Evolutionary conservation across 2,113 vertebrate species (phyloP).

Genomic region (Osmerus eperlanus): DNA sequence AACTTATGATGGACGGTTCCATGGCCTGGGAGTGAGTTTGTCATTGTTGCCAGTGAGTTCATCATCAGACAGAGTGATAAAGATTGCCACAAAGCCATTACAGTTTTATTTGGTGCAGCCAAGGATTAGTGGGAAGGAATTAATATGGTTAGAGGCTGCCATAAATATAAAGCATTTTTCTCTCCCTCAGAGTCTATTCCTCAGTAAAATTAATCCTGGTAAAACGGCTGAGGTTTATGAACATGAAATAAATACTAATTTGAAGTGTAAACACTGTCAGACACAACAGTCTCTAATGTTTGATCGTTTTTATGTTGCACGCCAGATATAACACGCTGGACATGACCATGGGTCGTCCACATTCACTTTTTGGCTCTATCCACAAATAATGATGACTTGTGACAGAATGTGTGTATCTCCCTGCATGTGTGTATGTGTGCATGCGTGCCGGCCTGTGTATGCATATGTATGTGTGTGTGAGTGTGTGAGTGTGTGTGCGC

Average conservation of each 20-base stretch:
- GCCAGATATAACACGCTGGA: too few relatives aligned
- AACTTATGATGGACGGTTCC: slow-evolving; percentile 6
- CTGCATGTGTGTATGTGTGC: too few relatives aligned
- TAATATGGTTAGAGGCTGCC: slow-evolving; percentile 53
- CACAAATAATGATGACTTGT: too few relatives aligned
- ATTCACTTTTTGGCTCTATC: too few relatives aligned
- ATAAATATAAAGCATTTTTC: slow-evolving; percentile 52
- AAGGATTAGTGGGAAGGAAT: slow-evolving; percentile 63
- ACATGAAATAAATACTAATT: slow-evolving; percentile 21
- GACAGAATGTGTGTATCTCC: too few relatives aligned
- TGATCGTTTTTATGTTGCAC: slow-evolving; percentile 5
- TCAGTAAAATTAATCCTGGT: slow-evolving; percentile 36
- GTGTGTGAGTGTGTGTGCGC: not conserved
- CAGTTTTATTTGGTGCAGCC: slow-evolving; percentile 57
- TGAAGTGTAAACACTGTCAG: slow-evolving; percentile 17
- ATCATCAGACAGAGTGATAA: slow-evolving; percentile 48
- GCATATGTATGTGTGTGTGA: too few relatives aligned
- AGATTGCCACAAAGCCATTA: slow-evolving; percentile 62
- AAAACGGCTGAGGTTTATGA: slow-evolving; percentile 25
- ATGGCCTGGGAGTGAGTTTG: slow-evolving; percentile 21
- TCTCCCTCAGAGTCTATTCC: slow-evolving; percentile 36
- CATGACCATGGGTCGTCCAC: too few relatives aligned
- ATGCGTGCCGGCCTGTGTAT: too few relatives aligned
- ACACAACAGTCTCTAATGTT: slow-evolving; percentile 17
- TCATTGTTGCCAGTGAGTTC: slow-evolving; percentile 36